Base-by-base conservation (phyloP, 2,888 invertebrate species). In the Leptopterna dolabrata region DNA sequence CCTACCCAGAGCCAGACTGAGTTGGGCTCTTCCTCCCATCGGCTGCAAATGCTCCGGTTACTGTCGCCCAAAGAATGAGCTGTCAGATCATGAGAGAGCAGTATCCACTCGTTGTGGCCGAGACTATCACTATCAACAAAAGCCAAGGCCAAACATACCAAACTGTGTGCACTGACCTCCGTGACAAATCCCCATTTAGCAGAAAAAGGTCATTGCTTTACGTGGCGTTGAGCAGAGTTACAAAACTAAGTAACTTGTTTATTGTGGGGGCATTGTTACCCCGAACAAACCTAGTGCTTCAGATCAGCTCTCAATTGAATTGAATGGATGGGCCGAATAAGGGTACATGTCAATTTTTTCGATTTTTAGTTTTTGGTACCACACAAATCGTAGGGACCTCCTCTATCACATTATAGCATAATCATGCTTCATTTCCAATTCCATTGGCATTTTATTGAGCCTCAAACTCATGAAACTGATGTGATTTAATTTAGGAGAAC, bases 91-190 rank as follows among this genome's bases (percentile, higher is more conserved):
- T 47, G 3, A 81, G 89, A 81, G 73, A 55, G 11, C 90, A 90
- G 78, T 89, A 89, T 86, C 90, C 90, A 9, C 19, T 90, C 29
- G 87, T 89, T 14, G 82, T 88, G 1, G 89, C 90, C 4, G 90
- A 90, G 78, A 89, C 87, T 0, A 85, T 89, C 0, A 90, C 90
- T 0, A 89, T 90, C 47, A 90, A 90, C 78, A 90, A 90, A 86
- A 86, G 88, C 36, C 90, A 90, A 86, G 90, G 90, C 4, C 86
- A 88, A 87, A 88, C 87, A 9, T 88, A 88, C 29, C 51, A 84
- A 14, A 14, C n/a, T 30, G 83, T 70, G 0, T 83, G 82, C 19
- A 6, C 86, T 6, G 87, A 87, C 36, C 43, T 87, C n/a, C 9
- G 55, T n/a, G n/a, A 55, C 7, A 87, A 19, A 14, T 45, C 43